A percentile compares a stretch with the other conserved stretches of the same genome.
phyloP scores from a whole-genome alignment of 2,113 vertebrate genomes.

The Phocoena phocoena region DNA sequence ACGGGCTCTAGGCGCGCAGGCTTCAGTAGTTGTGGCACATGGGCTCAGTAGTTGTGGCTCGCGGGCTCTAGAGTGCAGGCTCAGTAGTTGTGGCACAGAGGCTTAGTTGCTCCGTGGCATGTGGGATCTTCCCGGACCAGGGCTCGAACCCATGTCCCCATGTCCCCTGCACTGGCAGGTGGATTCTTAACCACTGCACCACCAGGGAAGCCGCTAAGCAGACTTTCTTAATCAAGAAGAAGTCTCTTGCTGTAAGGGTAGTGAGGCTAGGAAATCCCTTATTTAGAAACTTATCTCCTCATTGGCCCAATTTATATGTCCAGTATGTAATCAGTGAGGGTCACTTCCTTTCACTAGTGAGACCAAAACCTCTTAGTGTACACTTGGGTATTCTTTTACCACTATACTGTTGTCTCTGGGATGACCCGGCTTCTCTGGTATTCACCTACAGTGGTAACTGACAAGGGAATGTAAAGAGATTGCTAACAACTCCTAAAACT shows the following conservation, averaged over 20 bases:
- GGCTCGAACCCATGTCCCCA: no score
- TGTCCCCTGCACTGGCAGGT: no score
- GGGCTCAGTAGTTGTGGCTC: no score
- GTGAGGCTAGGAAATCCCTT: neutral
- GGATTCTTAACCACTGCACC: no score
- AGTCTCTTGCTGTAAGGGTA: neutral
- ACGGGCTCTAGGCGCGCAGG: accelerated
- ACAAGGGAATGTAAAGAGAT: neutral
- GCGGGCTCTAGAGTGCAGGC: no score
- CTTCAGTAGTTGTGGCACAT: no score
- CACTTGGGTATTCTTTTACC: neutral
- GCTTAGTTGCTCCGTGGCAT: no score
- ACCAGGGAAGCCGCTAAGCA: neutral
- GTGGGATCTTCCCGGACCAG: no score
- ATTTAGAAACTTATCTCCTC: neutral
- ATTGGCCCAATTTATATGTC: neutral
- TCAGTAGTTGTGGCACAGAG: no score
- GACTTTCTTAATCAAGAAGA: neutral
- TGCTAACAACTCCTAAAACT: neutral
- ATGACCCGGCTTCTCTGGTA: neutral
- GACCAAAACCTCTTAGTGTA: neutral
- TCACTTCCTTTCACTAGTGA: neutral
- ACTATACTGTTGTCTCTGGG: neutral
- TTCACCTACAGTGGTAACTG: neutral
- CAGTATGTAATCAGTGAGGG: neutral